These are phyloP conservation scores for Tineola bisselliella DNA, from an alignment of 2,888 invertebrate species.

Conservation along the genomic window DNA sequence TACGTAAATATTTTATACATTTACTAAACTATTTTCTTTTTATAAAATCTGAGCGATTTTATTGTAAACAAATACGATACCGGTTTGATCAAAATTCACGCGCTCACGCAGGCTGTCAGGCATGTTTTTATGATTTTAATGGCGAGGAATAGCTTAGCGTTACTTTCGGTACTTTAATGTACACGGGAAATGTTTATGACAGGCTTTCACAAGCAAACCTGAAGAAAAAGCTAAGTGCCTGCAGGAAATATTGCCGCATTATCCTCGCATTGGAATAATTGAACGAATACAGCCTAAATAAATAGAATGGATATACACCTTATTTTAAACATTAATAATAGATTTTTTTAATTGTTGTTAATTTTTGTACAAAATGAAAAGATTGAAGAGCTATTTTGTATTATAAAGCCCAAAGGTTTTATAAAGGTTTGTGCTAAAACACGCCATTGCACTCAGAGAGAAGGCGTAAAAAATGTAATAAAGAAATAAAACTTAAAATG, in stretches of 20 bases:
- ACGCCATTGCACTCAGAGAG: neutral
- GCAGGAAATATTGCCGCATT: slow-evolving; percentile 3
- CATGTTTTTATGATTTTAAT: slow-evolving; percentile 9
- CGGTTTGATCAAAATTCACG: no score
- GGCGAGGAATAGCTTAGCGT: slow-evolving; percentile 7
- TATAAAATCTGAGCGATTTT: no score
- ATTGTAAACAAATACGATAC: no score
- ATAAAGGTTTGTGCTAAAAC: neutral
- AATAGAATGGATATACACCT: no score
- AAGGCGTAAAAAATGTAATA: neutral
- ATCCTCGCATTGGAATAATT: neutral
- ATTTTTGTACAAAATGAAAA: no score
- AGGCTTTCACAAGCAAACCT: neutral
- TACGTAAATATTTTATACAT: neutral
- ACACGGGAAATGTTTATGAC: slow-evolving; percentile 7
- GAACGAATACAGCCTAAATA: neutral
- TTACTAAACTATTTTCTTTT: no score
- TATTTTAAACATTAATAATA: no score
- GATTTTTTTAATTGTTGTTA: no score
- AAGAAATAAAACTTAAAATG: slow-evolving; percentile 3
- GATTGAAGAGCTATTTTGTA: no score
- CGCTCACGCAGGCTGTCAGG: neutral
- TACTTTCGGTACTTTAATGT: slow-evolving; percentile 9
- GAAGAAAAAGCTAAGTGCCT: neutral
- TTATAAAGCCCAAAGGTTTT: neutral